Evolutionary conservation across 2,797 vertebrate species (phyloP), one percentile per base, ranked within the genome.

Genomic region (Sternotherus odoratus): DNA sequence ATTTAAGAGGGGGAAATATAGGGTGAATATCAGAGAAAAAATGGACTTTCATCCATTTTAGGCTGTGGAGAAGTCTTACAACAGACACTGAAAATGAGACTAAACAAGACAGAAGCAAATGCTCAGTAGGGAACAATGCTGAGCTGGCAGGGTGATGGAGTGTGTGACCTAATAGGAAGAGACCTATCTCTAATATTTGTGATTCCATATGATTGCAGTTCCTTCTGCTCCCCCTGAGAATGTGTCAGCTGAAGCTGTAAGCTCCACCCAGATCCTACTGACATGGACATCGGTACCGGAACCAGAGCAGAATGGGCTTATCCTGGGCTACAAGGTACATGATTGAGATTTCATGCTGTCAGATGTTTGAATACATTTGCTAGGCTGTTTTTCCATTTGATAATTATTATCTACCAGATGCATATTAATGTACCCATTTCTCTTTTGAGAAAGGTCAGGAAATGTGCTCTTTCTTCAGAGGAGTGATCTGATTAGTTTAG

Each of bases 271-370:
- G 96, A 99, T 99, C 90, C 98, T 99, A 72, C 97, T 99, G 97
- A 99, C 98, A 0, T 99, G 99, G 99, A 97, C 98, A 1, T 91
- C 98, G 0, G 98, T 99, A 77, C 98, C 98, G 0, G 98, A 98
- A 84, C 92, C 98, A 0, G 98, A 99, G 96, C 99, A 98, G 97
- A 99, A 99, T 0, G 99, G 99, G 81, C 98, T 99, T 86, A 98
- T 99, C 85, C 97, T 99, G 26, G 99, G 99, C 90, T 99, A 99
- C 94, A 99, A 99, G 99, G 99, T 99, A 97, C 1, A 36, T 83
- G 56, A 0, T 39, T 30, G 49, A 4, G 26, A 26, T 19, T 21
- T 51, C 12, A 2, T 1, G 15, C 30, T 82, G 54, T 9, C 46
- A 56, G 21, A 4, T 16, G 49, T 69, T 51, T n/a, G 33, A 46